A percentile compares a stretch with the other conserved stretches of the same genome.
Conservation (phyloP, 2,888 invertebrate genomes). For the Amphipoea lucens region DNA sequence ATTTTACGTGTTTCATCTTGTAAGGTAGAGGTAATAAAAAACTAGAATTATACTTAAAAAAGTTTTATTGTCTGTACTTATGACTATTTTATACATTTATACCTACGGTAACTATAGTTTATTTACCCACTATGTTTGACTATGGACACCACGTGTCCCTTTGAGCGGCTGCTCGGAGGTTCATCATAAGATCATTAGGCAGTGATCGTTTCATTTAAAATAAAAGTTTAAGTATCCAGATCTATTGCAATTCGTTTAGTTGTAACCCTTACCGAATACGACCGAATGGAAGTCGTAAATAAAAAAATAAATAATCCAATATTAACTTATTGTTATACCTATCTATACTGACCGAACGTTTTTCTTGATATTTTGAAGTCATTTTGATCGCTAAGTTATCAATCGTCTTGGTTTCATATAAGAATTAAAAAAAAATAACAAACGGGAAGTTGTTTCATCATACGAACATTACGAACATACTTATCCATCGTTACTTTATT, state of each 20-base stretch:
- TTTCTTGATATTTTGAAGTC: constrained; percentile 17
- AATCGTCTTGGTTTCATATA: constrained; percentile 21
- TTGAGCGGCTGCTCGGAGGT: constrained; percentile 75
- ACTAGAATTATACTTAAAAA: constrained; percentile 49
- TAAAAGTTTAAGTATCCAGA: constrained; percentile 53
- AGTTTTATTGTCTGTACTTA: constrained; percentile 79
- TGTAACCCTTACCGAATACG: constrained; percentile 62
- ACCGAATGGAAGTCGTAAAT: constrained; percentile 55
- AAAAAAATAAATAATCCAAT: constrained; percentile 70
- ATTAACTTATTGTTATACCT: constrained; percentile 60
- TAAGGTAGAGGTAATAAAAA: constrained; percentile 13
- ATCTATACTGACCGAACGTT: constrained; percentile 65
- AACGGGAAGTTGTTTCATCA: constrained; percentile 24
- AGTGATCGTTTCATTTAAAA: constrained; percentile 77
- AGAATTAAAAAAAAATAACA: constrained; percentile 7
- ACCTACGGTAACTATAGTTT: constrained; percentile 83
- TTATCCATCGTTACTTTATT: constrained; percentile 41
- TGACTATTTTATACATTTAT: constrained; percentile 81
- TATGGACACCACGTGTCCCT: constrained; percentile 82
- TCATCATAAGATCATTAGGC: constrained; percentile 80
- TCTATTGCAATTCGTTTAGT: constrained; percentile 56
- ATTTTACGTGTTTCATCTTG: background rate
- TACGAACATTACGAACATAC: constrained; percentile 18
- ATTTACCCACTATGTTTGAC: constrained; percentile 85
- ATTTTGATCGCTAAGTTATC: constrained; percentile 28